Evolutionary conservation across 2,888 invertebrate genomes (phyloP), one percentile per base, ranked within the genome.

Genomic region (Synergus gifuensis): DNA sequence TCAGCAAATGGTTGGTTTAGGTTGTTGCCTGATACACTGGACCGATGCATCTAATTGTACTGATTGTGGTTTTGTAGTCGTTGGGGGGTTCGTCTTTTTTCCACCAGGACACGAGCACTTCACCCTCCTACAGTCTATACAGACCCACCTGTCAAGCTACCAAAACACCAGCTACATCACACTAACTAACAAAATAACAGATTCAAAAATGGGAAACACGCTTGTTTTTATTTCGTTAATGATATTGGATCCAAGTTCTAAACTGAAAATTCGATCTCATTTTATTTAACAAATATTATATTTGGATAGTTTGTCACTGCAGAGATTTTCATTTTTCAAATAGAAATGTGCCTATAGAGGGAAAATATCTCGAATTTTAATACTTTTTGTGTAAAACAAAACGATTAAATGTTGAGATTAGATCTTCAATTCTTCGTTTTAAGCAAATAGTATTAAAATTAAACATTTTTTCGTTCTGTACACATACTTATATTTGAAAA

Each of bases 121-220:
- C 92, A 95, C 93, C 92, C 94, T 94, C 93, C 94, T 94, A 94
- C 95, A 95, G 90, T 94, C 94, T 93, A 94, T 94, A 94, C 95
- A 95, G 94, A 95, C 94, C 94, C 95, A 95, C 93, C 94, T 95
- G 94, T 95, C 95, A 94, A 95, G 94, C 95, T 95, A 94, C 90
- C 94, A 94, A 94, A 94, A 94, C 93, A 93, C 94, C 89, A 94
- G 91, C 92, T 94, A 94, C 94, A 83, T 89, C 87, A 87, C 84
- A 86, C 88, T 49, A 54, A 62, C 76, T 79, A 73, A 64, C 78
- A 76, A 73, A 69, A 69, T 46, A 54, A 73, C 49, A n/a, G 49
- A 11, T 36, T 40, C 40, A 18, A 69, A 69, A 22, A 54, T 8
- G 69, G 69, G 11, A 7, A 66, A 40, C 40, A 16, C 42, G 42